phyloP scores from a whole-genome alignment of 2,888 invertebrate genomes.

The Machimus atricapillus region DNA sequence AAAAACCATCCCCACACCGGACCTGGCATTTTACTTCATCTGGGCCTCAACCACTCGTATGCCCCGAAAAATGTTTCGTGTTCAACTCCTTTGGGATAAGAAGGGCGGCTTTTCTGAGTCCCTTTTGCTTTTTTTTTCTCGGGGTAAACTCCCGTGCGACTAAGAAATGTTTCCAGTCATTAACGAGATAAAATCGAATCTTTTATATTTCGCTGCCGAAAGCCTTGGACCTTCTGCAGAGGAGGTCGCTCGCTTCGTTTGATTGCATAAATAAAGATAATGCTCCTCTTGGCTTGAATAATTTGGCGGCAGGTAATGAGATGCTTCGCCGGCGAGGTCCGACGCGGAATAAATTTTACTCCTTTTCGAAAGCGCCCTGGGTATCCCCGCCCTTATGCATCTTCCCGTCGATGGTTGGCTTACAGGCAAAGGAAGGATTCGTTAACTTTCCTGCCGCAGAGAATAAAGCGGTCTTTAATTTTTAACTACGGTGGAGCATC shows the following conservation, averaged over 20 bases:
- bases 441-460: not conserved
- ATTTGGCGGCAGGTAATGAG: slow-evolving; percentile 17
- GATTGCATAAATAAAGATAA: slow-evolving; percentile 31
- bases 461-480: slow-evolving; percentile 19
- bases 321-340: not conserved
- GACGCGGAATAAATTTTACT: not conserved
- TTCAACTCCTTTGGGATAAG: not conserved
- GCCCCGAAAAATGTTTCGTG: not conserved
- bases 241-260: not conserved
- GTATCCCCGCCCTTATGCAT: not conserved
- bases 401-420: not conserved
- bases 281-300: not conserved
- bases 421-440: not conserved
- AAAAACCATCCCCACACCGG: not conserved
- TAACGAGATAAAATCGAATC: slow-evolving; percentile 34
- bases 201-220: slow-evolving; percentile 12
- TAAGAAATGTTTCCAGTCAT: slow-evolving; percentile 35
- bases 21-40: not conserved
- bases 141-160: not conserved
- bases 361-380: not conserved
- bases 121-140: not conserved
- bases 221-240: not conserved
- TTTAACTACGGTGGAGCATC: not conserved
- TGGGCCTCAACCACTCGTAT: not conserved
- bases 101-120: not conserved